phyloP scores from a whole-genome alignment of 2,888 invertebrate species.

The Coenonympha arcania region DNA sequence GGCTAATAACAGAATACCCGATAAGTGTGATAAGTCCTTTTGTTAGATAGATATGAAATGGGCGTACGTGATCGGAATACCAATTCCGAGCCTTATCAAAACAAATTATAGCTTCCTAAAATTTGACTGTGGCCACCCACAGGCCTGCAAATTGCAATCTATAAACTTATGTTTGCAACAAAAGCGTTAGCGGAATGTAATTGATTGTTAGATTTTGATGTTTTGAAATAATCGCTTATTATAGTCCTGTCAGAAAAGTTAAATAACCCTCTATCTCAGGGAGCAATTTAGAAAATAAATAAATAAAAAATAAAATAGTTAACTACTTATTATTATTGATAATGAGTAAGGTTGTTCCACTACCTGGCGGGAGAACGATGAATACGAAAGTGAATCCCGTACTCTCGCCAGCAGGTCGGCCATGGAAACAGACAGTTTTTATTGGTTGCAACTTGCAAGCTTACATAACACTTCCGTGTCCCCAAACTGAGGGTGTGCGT shows the following conservation, averaged over 20 bases:
- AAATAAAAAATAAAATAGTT: no score
- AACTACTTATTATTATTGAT: no score
- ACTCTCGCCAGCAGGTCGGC: no score
- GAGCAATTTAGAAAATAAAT: no score
- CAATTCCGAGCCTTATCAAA: conserved; percentile 26
- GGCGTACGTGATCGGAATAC: conserved; percentile 28
- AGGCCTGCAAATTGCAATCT: conserved; percentile 16
- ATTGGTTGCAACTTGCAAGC: no score
- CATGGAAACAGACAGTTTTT: no score
- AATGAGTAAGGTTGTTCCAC: no score
- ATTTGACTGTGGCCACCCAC: conserved; percentile 28
- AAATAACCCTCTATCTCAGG: no score
- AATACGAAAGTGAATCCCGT: no score
- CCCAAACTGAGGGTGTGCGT: no score
- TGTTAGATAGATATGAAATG: conserved; percentile 24
- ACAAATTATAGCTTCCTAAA: conserved; percentile 28
- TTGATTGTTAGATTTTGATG: background rate
- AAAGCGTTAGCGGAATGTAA: background rate
- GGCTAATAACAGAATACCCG: conserved; percentile 23
- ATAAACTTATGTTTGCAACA: conserved; percentile 5
- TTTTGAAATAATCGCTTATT: background rate
- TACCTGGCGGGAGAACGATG: no score
- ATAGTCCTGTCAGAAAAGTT: background rate
- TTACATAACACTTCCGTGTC: no score
- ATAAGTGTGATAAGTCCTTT: conserved; percentile 26